Evolutionary conservation across 2,888 invertebrate genomes (phyloP).

Genomic region (Netelia fuscicornis): DNA sequence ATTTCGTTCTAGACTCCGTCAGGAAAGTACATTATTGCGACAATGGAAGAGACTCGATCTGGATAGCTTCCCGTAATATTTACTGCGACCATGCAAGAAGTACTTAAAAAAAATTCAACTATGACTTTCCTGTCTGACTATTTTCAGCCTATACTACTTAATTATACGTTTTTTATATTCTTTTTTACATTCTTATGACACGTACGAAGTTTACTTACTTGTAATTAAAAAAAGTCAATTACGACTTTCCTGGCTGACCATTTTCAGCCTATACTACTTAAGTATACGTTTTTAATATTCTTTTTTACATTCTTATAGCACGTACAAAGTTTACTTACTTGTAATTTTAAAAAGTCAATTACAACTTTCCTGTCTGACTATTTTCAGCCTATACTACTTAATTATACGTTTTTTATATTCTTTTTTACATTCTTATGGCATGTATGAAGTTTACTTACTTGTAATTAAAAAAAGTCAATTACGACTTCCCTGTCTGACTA

Average conservation of each 20-base stretch:
- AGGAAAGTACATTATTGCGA: conserved; percentile 22
- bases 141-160: too few relatives aligned
- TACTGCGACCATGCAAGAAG: conserved; percentile 3
- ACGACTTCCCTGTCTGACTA: not conserved
- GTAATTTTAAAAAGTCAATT: not conserved
- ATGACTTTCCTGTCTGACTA: not conserved
- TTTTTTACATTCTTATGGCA: too few relatives aligned
- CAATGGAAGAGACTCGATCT: conserved; percentile 1
- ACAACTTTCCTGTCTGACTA: not conserved
- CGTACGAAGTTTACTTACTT: not conserved
- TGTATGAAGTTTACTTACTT: too few relatives aligned
- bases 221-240: not conserved
- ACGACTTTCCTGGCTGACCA: not conserved
- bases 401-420: too few relatives aligned
- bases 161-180: too few relatives aligned
- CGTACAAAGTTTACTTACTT: too few relatives aligned
- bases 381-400: too few relatives aligned
- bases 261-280: not conserved
- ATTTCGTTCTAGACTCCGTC: not conserved
- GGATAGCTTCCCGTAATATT: conserved; percentile 19
- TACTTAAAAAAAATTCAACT: not conserved
- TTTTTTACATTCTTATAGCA: too few relatives aligned
- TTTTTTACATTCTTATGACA: too few relatives aligned
- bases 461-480: not conserved
- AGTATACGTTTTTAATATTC: not conserved